These are phyloP conservation scores for Helostoma temminkii DNA, from an alignment of 2,797 vertebrate species.

Conservation along the genomic window DNA sequence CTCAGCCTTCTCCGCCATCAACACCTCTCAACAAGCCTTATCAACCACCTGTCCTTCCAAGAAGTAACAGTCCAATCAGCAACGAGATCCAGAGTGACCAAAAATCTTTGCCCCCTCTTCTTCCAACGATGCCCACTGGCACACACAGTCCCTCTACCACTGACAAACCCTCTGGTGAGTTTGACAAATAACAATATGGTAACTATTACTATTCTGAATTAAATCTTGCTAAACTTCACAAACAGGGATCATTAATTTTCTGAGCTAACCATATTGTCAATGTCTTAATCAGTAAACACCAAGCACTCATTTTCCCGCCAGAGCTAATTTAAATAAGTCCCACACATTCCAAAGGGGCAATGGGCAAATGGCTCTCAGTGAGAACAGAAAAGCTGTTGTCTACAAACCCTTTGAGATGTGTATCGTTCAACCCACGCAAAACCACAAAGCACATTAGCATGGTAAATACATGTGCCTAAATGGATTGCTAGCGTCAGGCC, in stretches of 20 bases:
- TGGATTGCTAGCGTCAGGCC: conserved; percentile 41
- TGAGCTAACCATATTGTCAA: conserved; percentile 12
- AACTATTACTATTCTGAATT: conserved; percentile 1
- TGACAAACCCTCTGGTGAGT: conserved; percentile 96
- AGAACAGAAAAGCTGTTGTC: conserved; percentile 71
- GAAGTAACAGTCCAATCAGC: conserved; percentile 93
- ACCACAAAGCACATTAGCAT: conserved; percentile 51
- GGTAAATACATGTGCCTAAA: conserved; percentile 48
- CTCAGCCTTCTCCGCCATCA: conserved; percentile 77
- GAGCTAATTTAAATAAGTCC: conserved; percentile 48
- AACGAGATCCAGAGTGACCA: conserved; percentile 98
- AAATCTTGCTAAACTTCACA: conserved; percentile 23
- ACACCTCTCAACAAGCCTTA: conserved; percentile 85
- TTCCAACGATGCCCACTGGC: conserved; percentile 93
- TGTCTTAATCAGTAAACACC: conserved; percentile 46
- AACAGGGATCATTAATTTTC: conserved; percentile 49
- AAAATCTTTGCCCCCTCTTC: conserved; percentile 88
- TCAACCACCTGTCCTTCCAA: conserved; percentile 89
- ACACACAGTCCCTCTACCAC: conserved; percentile 93
- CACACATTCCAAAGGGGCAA: conserved; percentile 57
- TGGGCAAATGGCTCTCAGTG: conserved; percentile 40
- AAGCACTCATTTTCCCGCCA: conserved; percentile 51
- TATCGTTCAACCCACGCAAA: conserved; percentile 58
- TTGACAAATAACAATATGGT: conserved; percentile 1
- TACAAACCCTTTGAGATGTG: conserved; percentile 71